A percentile compares a stretch with the other conserved stretches of the same genome.
Conservation (phyloP, 1,140 invertebrate species). For the Mylabris phalerata region DNA sequence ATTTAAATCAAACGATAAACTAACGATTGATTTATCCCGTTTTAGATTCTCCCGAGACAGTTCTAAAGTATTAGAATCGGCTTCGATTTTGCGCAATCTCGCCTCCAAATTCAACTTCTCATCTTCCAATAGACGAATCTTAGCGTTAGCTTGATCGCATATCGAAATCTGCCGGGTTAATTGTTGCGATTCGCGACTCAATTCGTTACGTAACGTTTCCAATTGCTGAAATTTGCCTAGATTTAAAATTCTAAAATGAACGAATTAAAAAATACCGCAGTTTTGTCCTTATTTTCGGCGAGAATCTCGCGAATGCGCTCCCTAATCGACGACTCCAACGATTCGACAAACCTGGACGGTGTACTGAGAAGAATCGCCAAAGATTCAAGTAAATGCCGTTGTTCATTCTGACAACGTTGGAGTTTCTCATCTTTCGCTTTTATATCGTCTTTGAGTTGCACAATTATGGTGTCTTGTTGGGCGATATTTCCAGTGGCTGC, state of each 20-base stretch:
- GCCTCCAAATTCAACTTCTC: slow-evolving; percentile 59
- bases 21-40: slow-evolving; percentile 59
- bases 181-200: slow-evolving; percentile 55
- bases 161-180: slow-evolving; percentile 56
- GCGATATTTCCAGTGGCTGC: slow-evolving; percentile 61
- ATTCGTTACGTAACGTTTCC: slow-evolving; percentile 60
- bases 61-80: slow-evolving; percentile 59
- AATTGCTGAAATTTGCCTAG: slow-evolving; percentile 54
- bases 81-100: slow-evolving; percentile 63
- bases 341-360: slow-evolving; percentile 63
- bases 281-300: slow-evolving; percentile 66
- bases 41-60: slow-evolving; percentile 56
- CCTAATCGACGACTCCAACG: slow-evolving; percentile 66
- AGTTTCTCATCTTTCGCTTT: slow-evolving; percentile 61
- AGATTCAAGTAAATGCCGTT: slow-evolving; percentile 58
- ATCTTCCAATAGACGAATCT: slow-evolving; percentile 59
- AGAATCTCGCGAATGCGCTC: slow-evolving; percentile 68
- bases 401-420: slow-evolving; percentile 56
- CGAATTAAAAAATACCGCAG: slow-evolving; percentile 49
- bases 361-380: slow-evolving; percentile 60
- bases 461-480: slow-evolving; percentile 58
- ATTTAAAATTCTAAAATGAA: not conserved
- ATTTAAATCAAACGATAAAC: slow-evolving; percentile 16
- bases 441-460: slow-evolving; percentile 63
- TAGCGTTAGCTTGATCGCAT: slow-evolving; percentile 53